Conservation (phyloP, 2,888 invertebrate genomes). For the Harpalus rufipes region DNA sequence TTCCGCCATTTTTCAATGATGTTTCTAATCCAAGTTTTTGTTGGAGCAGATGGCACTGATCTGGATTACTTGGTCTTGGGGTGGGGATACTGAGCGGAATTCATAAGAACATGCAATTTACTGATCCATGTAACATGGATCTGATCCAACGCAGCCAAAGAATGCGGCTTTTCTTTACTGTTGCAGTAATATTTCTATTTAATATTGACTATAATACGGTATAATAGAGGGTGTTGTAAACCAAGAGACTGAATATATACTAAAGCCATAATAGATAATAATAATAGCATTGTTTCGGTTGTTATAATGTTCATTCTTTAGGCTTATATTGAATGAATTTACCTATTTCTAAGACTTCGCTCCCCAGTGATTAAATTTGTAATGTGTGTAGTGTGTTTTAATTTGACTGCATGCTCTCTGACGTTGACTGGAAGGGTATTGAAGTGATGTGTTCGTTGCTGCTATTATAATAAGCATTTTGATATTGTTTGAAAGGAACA, state of each 20-base stretch:
- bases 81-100: too few relatives aligned
- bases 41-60: too few relatives aligned
- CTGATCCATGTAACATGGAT: too few relatives aligned
- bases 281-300: background rate
- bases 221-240: background rate
- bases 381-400: slow-evolving; percentile 10
- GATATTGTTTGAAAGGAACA: slow-evolving; percentile 46
- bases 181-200: too few relatives aligned
- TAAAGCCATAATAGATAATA: background rate
- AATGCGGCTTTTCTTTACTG: too few relatives aligned
- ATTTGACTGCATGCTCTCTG: slow-evolving; percentile 20
- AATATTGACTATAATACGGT: too few relatives aligned
- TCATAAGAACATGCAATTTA: too few relatives aligned
- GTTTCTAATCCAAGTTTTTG: too few relatives aligned
- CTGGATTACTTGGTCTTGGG: too few relatives aligned
- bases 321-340: slow-evolving; percentile 14
- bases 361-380: slow-evolving; percentile 29
- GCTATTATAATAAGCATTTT: slow-evolving; percentile 46
- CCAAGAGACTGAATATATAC: background rate
- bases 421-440: slow-evolving; percentile 51
- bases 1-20: too few relatives aligned
- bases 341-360: background rate
- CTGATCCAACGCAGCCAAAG: too few relatives aligned
- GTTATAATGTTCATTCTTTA: too few relatives aligned
- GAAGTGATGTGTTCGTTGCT: slow-evolving; percentile 53